phyloP scores from a whole-genome alignment of 2,113 vertebrate genomes.

The Thamnaconus septentrionalis region DNA sequence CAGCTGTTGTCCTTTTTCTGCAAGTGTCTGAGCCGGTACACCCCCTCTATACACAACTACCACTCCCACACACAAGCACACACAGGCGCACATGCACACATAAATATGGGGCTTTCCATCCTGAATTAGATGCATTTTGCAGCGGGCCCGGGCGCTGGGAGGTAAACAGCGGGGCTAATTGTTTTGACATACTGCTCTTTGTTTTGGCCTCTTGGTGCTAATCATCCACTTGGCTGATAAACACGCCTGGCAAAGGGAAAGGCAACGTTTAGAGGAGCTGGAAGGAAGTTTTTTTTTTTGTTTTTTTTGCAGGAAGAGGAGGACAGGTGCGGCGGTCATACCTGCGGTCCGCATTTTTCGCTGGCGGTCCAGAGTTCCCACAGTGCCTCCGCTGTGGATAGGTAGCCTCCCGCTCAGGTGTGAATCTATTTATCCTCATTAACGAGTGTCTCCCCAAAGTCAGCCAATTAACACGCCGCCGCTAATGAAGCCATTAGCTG shows the following conservation, averaged over 20 bases:
- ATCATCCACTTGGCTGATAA: conserved; percentile 63
- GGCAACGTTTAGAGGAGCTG: conserved; percentile 29
- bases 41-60: conserved; percentile 20
- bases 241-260: conserved; percentile 46
- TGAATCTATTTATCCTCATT: conserved; percentile 98
- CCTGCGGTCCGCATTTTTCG: conserved; percentile 11
- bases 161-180: conserved; percentile 79
- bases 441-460: conserved; percentile 91
- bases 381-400: conserved; percentile 58
- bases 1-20: conserved; percentile 66
- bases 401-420: conserved; percentile 87
- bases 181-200: conserved; percentile 78
- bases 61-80: not conserved
- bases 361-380: conserved; percentile 47
- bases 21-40: conserved; percentile 28
- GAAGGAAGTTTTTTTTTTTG: conserved; percentile 1
- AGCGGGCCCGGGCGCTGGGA: conserved; percentile 65
- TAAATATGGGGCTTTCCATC: not conserved
- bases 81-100: not conserved
- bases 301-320: not conserved
- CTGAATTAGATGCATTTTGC: conserved; percentile 62
- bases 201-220: conserved; percentile 75
- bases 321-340: conserved; percentile 27
- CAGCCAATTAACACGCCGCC: conserved; percentile 92
- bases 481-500: conserved; percentile 98